Base-by-base conservation (phyloP, 1,140 invertebrate genomes). In the Oscheius sp. region DNA sequence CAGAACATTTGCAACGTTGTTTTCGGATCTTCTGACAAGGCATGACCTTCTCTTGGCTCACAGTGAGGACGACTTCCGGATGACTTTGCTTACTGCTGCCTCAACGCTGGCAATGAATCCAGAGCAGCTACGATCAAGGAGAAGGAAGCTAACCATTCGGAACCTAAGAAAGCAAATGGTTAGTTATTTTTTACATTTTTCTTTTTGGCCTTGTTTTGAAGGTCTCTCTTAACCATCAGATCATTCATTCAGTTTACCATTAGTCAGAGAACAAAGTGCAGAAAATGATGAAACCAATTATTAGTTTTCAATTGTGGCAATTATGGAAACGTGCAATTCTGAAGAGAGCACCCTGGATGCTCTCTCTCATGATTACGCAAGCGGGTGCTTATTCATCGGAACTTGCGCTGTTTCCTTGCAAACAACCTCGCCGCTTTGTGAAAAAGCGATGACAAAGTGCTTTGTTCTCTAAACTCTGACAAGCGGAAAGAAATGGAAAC, bases 1-100 rank as follows among this genome's bases (percentile, higher is more conserved):
- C 20, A 82, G 89, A 49, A 89, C 89, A 35, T 90, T 90, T 83
- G 88, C 89, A 15, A 90, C 89, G n/a, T 86, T 90, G 32, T 89
- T 90, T 75, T 87, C 88, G 23, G 89, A 90, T 78, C 86, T 89
- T 79, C 87, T 89, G 63, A 87, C 90, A 65, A 84, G 89, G 2
- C 87, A 88, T 69, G 76, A 85, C 34, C 82, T 90, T 7, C 78
- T 89, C 32, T 86, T 87, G 63, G 87, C 87, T 2, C 82, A 84
- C 35, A 86, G 80, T 32, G 84, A 84, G 59, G 81, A 82, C 20
- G 79, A 84, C 23, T 86, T 87, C 75, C 83, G 84, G 77, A 79
- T 79, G 45, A 79, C 87, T 10, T 80, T 90, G 28, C 83, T 87
- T 46, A 85, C 87, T 46, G 87, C 88, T 75, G 87, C 88, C 2